phyloP scores from a whole-genome alignment of 2,888 invertebrate species.

The Allolobophora icterica region DNA sequence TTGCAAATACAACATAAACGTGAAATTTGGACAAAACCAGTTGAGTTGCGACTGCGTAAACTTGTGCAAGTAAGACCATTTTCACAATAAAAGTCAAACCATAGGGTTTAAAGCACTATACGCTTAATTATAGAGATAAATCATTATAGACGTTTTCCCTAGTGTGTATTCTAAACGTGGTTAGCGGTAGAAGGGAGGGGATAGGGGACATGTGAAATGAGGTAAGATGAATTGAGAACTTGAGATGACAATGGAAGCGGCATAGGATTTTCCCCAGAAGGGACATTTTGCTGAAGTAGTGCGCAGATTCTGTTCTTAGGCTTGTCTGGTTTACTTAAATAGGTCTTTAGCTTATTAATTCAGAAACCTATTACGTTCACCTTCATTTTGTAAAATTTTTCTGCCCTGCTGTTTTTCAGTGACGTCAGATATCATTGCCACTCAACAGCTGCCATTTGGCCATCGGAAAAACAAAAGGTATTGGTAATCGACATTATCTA shows the following conservation, averaged over 20 bases:
- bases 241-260: neutral
- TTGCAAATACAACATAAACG: neutral
- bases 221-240: neutral
- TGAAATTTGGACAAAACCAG: neutral
- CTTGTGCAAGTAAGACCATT: constrained; percentile 19
- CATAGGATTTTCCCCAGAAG: neutral
- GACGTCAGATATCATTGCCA: neutral
- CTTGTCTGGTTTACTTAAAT: neutral
- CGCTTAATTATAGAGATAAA: neutral
- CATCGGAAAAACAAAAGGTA: constrained; percentile 6
- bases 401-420: neutral
- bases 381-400: neutral
- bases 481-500: neutral
- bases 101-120: neutral
- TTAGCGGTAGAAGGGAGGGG: neutral
- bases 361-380: neutral
- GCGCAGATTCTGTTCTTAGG: neutral
- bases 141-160: neutral
- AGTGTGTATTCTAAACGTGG: neutral
- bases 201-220: neutral
- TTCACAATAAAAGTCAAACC: neutral
- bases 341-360: neutral
- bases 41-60: neutral
- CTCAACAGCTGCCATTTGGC: neutral
- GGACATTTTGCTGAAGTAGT: neutral